phyloP scores from a whole-genome alignment of 2,797 vertebrate species.

The Lepus oiostolus region DNA sequence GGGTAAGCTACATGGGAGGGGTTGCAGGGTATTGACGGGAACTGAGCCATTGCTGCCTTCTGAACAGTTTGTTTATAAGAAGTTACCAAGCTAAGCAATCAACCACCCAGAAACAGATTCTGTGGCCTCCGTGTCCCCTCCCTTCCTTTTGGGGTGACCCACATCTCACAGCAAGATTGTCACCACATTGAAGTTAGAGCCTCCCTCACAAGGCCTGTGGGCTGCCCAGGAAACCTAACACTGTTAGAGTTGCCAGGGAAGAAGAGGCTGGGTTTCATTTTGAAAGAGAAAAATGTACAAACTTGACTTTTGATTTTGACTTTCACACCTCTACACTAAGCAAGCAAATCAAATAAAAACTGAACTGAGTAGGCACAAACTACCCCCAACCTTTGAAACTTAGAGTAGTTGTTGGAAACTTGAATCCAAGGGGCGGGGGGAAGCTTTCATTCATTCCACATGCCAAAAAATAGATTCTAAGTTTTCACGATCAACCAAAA shows the following conservation, averaged over 20 bases:
- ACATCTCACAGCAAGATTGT: slow-evolving; percentile 68
- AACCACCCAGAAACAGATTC: slow-evolving; percentile 25
- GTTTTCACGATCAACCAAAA: slow-evolving; percentile 40
- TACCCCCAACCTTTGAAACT: slow-evolving; percentile 54
- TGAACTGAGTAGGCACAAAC: slow-evolving; percentile 39
- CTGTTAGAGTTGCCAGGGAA: slow-evolving; percentile 26
- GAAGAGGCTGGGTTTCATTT: slow-evolving; percentile 65
- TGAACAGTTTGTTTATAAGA: slow-evolving; percentile 57
- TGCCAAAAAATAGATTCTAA: background rate
- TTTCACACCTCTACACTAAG: slow-evolving; percentile 45
- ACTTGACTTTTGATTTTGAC: slow-evolving; percentile 69
- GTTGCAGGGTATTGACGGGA: background rate
- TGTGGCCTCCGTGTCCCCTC: slow-evolving; percentile 41
- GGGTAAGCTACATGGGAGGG: background rate
- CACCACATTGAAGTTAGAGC: slow-evolving; percentile 56
- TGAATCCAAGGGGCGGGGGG: slow-evolving; percentile 21
- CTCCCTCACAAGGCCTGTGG: slow-evolving; percentile 49
- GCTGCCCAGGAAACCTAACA: slow-evolving; percentile 66
- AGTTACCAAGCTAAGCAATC: slow-evolving; percentile 60
- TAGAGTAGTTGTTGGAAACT: slow-evolving; percentile 54
- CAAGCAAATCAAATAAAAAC: slow-evolving; percentile 15
- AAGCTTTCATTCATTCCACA: background rate
- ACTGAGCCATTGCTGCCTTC: background rate
- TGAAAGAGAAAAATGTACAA: slow-evolving; percentile 64
- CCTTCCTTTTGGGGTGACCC: slow-evolving; percentile 65